Evolutionary conservation across 2,797 vertebrate genomes (phyloP).

Genomic region (Brachymystax lenok): DNA sequence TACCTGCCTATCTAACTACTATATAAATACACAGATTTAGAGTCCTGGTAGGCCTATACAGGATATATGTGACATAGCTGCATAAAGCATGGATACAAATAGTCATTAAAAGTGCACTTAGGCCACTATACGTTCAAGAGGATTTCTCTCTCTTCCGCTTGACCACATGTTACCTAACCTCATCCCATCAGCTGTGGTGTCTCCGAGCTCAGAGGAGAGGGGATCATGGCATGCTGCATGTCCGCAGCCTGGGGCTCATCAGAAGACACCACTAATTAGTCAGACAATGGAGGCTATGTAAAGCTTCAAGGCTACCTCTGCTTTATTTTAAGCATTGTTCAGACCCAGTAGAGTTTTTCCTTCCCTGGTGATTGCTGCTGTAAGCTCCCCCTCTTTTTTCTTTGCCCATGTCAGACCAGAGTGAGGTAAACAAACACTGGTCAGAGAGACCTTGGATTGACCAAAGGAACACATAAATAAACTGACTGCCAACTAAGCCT

Average conservation of each 20-base stretch:
- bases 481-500: background rate
- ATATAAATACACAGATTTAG: background rate
- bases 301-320: conserved; percentile 31
- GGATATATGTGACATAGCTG: background rate
- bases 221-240: background rate
- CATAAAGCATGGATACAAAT: background rate
- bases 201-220: conserved; percentile 2
- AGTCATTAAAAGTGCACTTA: background rate
- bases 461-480: background rate
- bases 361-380: conserved; percentile 32
- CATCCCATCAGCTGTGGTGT: conserved; percentile 5
- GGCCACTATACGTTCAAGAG: conserved; percentile 21
- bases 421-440: conserved; percentile 30
- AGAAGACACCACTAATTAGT: conserved; percentile 49
- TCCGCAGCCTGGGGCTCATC: conserved; percentile 21
- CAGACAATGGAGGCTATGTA: conserved; percentile 31
- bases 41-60: background rate
- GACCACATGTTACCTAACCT: conserved; percentile 10
- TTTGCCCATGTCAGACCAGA: conserved; percentile 3
- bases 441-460: conserved; percentile 13
- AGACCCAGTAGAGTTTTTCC: conserved; percentile 38
- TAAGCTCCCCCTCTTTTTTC: background rate
- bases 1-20: background rate
- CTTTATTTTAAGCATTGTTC: conserved; percentile 44
- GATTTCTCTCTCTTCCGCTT: conserved; percentile 26